Conservation (phyloP, 2,888 invertebrate genomes). For the Achlya flavicornis region DNA sequence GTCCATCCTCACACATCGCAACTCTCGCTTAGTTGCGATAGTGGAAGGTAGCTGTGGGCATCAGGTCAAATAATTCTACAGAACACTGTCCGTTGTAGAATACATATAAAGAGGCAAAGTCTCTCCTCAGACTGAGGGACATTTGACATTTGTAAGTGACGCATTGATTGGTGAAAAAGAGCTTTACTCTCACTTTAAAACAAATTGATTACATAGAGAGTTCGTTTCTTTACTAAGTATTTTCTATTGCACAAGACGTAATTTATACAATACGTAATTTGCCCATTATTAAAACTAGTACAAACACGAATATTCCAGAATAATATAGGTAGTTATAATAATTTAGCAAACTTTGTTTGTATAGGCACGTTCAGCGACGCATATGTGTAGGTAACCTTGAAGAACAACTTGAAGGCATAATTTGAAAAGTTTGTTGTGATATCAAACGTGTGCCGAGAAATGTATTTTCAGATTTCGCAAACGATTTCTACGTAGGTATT, state of each 20-base stretch:
- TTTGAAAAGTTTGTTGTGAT: constrained; percentile 9
- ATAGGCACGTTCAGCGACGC: background rate
- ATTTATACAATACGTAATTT: background rate
- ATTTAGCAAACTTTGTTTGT: constrained; percentile 3
- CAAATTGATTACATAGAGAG: too few species aligned
- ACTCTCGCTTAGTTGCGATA: too few species aligned
- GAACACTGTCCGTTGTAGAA: too few species aligned
- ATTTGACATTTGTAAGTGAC: too few species aligned
- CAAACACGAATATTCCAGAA: background rate
- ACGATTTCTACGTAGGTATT: background rate
- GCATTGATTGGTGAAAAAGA: too few species aligned
- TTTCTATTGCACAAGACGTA: background rate
- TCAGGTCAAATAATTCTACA: too few species aligned
- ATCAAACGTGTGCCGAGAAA: background rate
- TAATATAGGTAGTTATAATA: background rate
- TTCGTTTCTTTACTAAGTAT: background rate
- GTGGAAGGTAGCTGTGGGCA: too few species aligned
- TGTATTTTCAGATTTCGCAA: background rate
- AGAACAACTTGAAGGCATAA: background rate
- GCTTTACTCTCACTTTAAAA: too few species aligned
- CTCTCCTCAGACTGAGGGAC: too few species aligned
- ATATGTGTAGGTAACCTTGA: background rate
- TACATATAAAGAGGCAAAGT: too few species aligned
- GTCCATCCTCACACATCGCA: too few species aligned
- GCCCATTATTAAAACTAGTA: background rate